Evolutionary conservation across 1,140 invertebrate genomes (phyloP).

Genomic region (Eulimnadia texana): DNA sequence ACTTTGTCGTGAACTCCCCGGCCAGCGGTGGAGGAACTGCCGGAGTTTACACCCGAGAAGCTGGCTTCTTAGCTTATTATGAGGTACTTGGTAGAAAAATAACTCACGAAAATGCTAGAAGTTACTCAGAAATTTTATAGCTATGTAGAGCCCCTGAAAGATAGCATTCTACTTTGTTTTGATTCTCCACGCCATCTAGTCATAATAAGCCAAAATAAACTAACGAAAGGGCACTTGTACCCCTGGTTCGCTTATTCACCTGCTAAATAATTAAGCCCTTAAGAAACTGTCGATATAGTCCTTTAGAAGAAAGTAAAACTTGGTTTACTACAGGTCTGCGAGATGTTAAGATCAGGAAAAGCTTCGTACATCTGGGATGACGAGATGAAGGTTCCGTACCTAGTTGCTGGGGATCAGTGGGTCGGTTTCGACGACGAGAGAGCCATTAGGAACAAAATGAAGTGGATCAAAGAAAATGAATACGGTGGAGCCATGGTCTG

Average conservation of each 20-base stretch:
- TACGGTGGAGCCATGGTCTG: conserved; percentile 79
- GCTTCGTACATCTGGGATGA: conserved; percentile 79
- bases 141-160: too few species aligned
- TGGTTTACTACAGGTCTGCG: conserved; percentile 56
- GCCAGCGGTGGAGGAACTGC: conserved; percentile 77
- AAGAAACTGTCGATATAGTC: too few species aligned
- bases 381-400: conserved; percentile 78
- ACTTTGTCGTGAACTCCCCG: conserved; percentile 70
- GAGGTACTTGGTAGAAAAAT: too few species aligned
- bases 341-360: conserved; percentile 69
- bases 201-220: too few species aligned
- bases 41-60: conserved; percentile 83
- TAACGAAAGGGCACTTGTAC: too few species aligned
- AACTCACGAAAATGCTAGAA: too few species aligned
- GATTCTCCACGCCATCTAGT: too few species aligned
- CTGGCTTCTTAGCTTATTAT: conserved; percentile 86
- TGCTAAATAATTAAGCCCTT: too few species aligned
- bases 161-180: too few species aligned
- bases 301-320: too few species aligned
- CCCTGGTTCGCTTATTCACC: too few species aligned
- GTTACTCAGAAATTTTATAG: too few species aligned
- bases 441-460: conserved; percentile 72
- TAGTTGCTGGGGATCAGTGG: conserved; percentile 68
- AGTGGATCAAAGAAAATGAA: conserved; percentile 75
- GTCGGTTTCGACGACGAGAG: conserved; percentile 80